Evolutionary conservation across 2,888 invertebrate species (phyloP).

Genomic region (Melanotus villosus): DNA sequence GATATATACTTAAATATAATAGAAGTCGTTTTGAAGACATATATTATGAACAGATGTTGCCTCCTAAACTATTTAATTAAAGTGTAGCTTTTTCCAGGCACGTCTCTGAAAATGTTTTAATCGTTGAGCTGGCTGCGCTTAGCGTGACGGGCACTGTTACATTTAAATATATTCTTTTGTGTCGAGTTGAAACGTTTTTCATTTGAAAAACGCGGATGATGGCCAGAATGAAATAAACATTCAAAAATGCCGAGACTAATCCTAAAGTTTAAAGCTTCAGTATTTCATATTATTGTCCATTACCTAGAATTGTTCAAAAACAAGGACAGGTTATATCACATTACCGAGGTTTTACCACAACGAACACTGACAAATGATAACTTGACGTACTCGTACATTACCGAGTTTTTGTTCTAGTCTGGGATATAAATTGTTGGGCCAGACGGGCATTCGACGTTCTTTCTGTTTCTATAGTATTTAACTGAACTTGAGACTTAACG

Average conservation of each 20-base stretch:
- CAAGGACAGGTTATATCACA: not conserved
- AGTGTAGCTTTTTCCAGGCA: constrained; percentile 42
- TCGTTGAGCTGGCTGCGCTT: constrained; percentile 42
- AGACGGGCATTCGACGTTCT: constrained; percentile 5
- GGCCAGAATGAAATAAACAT: constrained; percentile 9
- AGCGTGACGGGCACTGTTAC: constrained; percentile 29
- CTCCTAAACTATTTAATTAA: constrained; percentile 41
- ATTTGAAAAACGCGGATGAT: constrained; percentile 18
- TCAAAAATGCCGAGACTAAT: constrained; percentile 1
- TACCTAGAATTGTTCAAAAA: not conserved
- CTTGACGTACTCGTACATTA: constrained; percentile 20
- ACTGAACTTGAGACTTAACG: not conserved
- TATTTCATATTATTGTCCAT: constrained; percentile 15
- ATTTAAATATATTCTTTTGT: constrained; percentile 40
- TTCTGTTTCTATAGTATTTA: constrained; percentile 9
- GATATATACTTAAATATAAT: not conserved
- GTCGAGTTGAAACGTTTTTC: constrained; percentile 29
- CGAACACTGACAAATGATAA: constrained; percentile 19
- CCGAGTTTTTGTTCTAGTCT: constrained; percentile 14
- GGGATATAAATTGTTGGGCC: constrained; percentile 15
- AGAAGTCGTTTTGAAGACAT: constrained; percentile 8
- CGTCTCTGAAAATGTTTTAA: constrained; percentile 48
- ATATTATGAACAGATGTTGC: constrained; percentile 32
- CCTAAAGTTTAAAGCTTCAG: not conserved
- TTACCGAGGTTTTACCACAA: constrained; percentile 15